Percentiles rank a stretch among this genome's conserved stretches.
Evolutionary conservation across 2,113 vertebrate species (phyloP).

Genomic region (Loxodonta africana): DNA sequence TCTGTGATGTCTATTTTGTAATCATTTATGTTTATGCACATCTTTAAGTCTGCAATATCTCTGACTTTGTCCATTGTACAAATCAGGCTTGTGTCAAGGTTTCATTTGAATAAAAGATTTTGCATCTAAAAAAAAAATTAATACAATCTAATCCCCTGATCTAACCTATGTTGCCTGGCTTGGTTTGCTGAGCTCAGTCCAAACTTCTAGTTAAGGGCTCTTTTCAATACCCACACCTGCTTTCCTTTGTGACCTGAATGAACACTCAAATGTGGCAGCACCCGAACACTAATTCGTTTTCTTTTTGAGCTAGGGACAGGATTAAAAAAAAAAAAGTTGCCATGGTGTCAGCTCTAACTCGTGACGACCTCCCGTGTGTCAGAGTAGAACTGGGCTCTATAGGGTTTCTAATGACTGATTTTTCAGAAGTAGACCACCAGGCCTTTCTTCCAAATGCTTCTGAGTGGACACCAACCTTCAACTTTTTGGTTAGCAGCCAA

Average conservation of each 20-base stretch:
- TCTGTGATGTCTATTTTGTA: background rate
- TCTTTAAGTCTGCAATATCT: background rate
- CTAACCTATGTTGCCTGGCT: background rate
- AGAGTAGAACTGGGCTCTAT: background rate
- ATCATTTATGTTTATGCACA: background rate
- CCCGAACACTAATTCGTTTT: background rate
- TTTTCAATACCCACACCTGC: background rate
- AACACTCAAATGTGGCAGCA: background rate
- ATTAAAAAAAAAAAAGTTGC: background rate
- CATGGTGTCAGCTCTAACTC: background rate
- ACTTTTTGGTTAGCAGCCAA: too few species aligned
- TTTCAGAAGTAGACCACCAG: too few species aligned
- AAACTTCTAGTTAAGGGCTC: background rate
- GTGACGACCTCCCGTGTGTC: background rate
- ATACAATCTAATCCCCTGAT: background rate
- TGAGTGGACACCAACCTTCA: too few species aligned
- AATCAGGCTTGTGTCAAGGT: background rate
- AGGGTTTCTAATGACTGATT: too few species aligned
- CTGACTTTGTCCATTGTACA: background rate
- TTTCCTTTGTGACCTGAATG: background rate
- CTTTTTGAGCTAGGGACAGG: background rate
- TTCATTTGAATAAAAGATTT: background rate
- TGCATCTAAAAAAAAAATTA: background rate
- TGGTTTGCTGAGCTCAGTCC: background rate
- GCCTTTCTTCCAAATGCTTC: too few species aligned